Conservation (phyloP, 30 jellyfish, hydroid and myxozoan genomes). For the Turritopsis dohrnii region DNA sequence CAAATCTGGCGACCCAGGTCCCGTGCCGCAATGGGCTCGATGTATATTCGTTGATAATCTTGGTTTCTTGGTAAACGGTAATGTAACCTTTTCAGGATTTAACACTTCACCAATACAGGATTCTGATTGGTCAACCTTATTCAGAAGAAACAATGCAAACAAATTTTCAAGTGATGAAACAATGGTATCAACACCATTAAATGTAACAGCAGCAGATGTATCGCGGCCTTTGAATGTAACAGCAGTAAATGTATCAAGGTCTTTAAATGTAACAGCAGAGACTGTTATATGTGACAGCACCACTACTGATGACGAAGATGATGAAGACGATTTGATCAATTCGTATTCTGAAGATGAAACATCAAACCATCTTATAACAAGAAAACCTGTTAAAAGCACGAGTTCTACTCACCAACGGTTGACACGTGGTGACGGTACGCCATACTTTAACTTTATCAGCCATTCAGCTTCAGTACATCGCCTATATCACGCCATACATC, state of each 20-base stretch:
- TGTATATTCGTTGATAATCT: slow-evolving; percentile 42
- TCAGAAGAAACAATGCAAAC: background rate
- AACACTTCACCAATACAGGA: slow-evolving; percentile 13
- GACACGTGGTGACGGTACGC: background rate
- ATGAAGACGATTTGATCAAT: background rate
- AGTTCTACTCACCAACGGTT: background rate
- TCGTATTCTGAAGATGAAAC: background rate
- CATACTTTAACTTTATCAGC: too few species aligned
- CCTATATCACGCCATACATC: too few species aligned
- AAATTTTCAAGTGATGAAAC: background rate
- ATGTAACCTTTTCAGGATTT: background rate
- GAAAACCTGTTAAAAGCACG: background rate
- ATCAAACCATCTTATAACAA: background rate
- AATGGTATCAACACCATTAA: too few species aligned
- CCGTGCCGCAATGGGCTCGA: slow-evolving; percentile 63
- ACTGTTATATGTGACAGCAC: too few species aligned
- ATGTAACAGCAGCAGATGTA: background rate
- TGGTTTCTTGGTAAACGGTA: slow-evolving; percentile 48
- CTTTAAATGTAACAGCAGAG: too few species aligned
- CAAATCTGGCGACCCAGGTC: slow-evolving; percentile 44
- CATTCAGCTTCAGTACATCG: too few species aligned
- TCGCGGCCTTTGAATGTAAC: background rate
- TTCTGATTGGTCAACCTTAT: too few species aligned
- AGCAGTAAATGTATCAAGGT: too few species aligned
- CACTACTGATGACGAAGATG: background rate